A percentile compares a stretch with the other conserved stretches of the same genome.
Conservation (phyloP, 1,140 invertebrate genomes). For the Aradophagus sp. region DNA sequence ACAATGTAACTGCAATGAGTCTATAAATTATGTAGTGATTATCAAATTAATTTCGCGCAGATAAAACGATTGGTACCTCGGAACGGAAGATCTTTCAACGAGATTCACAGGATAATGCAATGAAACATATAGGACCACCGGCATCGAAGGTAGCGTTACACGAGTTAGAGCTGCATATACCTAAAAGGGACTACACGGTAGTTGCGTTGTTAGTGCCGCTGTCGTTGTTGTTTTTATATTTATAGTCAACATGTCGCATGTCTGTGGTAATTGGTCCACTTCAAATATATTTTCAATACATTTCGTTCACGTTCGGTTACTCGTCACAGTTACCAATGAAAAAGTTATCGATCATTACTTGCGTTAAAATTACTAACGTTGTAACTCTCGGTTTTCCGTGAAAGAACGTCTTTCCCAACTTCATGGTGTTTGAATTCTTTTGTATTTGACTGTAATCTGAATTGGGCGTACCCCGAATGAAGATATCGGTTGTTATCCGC, state of each 20-base stretch:
- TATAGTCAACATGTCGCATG: constrained; percentile 74
- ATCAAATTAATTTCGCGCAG: constrained; percentile 66
- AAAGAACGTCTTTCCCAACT: too few species aligned
- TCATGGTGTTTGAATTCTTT: too few species aligned
- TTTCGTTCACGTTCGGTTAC: too few species aligned
- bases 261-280: constrained; percentile 72
- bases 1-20: constrained; percentile 34
- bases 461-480: too few species aligned
- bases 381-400: too few species aligned
- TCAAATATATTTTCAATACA: too few species aligned
- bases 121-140: constrained; percentile 72
- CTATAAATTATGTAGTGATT: constrained; percentile 62
- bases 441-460: too few species aligned
- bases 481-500: too few species aligned
- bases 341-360: too few species aligned
- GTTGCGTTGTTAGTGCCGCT: constrained; percentile 57
- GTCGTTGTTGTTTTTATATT: constrained; percentile 74
- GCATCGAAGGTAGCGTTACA: constrained; percentile 68
- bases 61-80: constrained; percentile 66
- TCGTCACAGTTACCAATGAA: too few species aligned
- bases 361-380: too few species aligned
- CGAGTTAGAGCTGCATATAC: constrained; percentile 66
- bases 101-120: constrained; percentile 65
- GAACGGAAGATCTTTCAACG: constrained; percentile 57
- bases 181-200: constrained; percentile 62